These are phyloP conservation scores for Pollachius pollachius DNA, from an alignment of 2,113 vertebrate genomes.

Conservation along the genomic window DNA sequence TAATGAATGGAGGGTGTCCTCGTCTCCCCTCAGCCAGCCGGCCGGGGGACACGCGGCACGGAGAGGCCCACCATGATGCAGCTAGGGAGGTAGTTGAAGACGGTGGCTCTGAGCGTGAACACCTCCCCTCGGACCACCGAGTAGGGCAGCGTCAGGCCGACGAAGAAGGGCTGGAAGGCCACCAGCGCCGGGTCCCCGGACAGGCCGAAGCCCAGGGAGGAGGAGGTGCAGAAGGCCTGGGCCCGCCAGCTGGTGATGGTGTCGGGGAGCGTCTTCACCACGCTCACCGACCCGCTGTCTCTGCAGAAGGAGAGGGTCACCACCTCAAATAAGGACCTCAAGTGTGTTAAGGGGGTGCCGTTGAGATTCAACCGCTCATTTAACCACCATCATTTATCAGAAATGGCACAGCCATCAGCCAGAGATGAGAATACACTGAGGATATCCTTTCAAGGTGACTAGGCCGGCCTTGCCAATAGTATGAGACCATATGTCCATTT, in stretches of 20 bases:
- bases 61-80: conserved; percentile 79
- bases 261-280: conserved; percentile 79
- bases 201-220: conserved; percentile 79
- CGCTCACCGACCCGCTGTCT: conserved; percentile 37
- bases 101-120: conserved; percentile 77
- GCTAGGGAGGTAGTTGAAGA: conserved; percentile 83
- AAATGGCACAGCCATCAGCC: no score
- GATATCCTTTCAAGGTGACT: no score
- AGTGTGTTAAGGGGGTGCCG: no score
- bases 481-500: no score
- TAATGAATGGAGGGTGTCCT: no score
- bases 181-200: conserved; percentile 62
- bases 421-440: no score
- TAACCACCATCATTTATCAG: no score
- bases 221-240: conserved; percentile 80
- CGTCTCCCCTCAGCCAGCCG: no score
- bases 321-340: no score
- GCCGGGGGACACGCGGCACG: no score
- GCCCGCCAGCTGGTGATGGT: conserved; percentile 87
- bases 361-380: no score
- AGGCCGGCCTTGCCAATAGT: no score
- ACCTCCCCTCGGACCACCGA: conserved; percentile 80
- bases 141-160: conserved; percentile 78
- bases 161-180: conserved; percentile 83
- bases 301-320: conserved; percentile 27